A percentile compares a stretch with the other conserved stretches of the same genome.
Evolutionary conservation across 2,888 invertebrate species (phyloP).

Genomic region (Cephus pygmeus): DNA sequence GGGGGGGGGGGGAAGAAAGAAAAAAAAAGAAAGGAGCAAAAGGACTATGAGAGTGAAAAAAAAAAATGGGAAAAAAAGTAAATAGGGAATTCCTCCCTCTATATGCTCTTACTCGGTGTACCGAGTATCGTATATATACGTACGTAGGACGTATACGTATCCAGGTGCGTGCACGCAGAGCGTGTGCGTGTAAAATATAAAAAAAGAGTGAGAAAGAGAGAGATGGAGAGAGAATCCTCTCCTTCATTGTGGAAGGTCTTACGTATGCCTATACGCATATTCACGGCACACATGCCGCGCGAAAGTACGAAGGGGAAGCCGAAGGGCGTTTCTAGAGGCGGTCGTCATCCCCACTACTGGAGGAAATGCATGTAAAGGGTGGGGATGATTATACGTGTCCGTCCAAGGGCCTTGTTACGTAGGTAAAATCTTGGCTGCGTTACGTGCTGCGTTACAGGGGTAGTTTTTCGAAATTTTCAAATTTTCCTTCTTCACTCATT

Average conservation of each 20-base stretch:
- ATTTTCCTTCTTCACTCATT: neutral
- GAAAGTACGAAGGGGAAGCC: conserved; percentile 41
- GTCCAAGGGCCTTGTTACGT: conserved; percentile 5
- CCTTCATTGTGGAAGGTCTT: neutral
- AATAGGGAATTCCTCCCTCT: neutral
- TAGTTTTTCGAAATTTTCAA: neutral
- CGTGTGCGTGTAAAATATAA: neutral
- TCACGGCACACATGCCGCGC: neutral
- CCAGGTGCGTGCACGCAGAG: too few species aligned
- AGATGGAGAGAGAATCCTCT: neutral
- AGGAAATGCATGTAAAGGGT: conserved; percentile 30
- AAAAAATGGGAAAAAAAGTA: neutral
- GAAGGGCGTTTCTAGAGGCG: conserved; percentile 66
- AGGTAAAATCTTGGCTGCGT: neutral
- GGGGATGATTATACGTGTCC: conserved; percentile 22
- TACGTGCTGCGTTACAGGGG: too few species aligned
- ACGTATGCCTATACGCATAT: neutral
- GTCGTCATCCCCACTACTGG: conserved; percentile 57
- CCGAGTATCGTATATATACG: neutral
- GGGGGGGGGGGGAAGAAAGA: neutral
- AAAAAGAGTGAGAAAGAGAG: neutral
- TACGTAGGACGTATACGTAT: neutral
- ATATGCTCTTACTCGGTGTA: neutral
- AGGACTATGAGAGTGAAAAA: neutral
- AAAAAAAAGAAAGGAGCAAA: neutral